Evolutionary conservation across 2,888 invertebrate species (phyloP).

Genomic region (Formica aserva): DNA sequence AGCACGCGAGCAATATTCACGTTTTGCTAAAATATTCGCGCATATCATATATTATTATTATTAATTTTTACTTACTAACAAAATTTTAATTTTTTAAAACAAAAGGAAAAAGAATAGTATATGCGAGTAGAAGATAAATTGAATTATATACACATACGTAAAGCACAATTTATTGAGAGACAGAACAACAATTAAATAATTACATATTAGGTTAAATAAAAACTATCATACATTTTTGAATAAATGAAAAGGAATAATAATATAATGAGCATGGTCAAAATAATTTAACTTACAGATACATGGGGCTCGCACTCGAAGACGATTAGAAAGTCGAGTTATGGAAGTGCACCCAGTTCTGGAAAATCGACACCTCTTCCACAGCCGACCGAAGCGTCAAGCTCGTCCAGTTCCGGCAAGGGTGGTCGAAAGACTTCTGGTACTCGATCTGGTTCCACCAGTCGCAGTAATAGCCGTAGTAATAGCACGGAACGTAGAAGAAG

Average conservation of each 20-base stretch:
- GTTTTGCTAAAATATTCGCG: neutral
- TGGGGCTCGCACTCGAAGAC: conserved; percentile 83
- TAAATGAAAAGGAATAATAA: neutral
- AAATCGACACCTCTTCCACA: conserved; percentile 83
- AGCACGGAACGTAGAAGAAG: conserved; percentile 82
- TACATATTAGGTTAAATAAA: neutral
- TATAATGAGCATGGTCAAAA: neutral
- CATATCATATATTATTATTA: conserved; percentile 6
- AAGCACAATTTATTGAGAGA: neutral
- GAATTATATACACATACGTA: neutral
- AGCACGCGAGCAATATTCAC: neutral
- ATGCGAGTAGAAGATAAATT: neutral
- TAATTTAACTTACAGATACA: conserved; percentile 76
- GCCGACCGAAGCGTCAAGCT: conserved; percentile 77
- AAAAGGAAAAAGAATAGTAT: neutral
- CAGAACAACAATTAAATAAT: neutral
- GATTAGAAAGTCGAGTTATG: conserved; percentile 79
- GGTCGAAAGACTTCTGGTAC: conserved; percentile 82
- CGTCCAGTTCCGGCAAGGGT: conserved; percentile 78
- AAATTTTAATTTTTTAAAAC: neutral
- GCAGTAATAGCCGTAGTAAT: conserved; percentile 83
- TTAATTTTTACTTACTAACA: neutral
- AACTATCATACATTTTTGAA: neutral
- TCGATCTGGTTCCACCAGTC: conserved; percentile 85
- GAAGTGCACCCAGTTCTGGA: conserved; percentile 82